Conservation (phyloP, 2,113 vertebrate genomes). For the Elanoides forficatus region DNA sequence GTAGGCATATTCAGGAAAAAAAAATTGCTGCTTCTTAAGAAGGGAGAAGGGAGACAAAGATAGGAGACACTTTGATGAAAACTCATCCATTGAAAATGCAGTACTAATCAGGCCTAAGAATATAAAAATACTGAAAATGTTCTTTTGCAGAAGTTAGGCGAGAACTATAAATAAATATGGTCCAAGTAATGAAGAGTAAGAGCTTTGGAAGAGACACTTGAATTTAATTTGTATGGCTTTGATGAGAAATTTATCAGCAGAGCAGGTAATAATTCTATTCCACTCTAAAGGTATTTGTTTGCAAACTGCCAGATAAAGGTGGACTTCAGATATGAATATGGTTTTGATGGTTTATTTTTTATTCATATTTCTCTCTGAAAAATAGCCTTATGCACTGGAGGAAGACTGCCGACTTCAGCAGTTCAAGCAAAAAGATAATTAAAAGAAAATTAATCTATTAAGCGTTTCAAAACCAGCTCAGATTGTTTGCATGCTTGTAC, state of each 20-base stretch:
- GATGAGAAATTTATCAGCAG: slow-evolving; percentile 5
- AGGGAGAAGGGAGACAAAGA: neutral
- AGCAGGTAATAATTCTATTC: neutral
- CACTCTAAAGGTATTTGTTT: neutral
- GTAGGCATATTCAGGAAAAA: neutral
- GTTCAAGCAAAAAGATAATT: neutral
- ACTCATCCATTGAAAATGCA: neutral
- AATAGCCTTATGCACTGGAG: neutral
- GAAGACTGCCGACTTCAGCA: neutral
- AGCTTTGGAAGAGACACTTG: neutral
- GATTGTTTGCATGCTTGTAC: neutral
- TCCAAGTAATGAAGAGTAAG: neutral
- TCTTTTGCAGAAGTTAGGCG: neutral
- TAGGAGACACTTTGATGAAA: neutral
- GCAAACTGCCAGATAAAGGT: neutral
- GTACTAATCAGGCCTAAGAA: neutral
- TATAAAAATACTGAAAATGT: neutral
- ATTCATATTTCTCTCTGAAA: neutral
- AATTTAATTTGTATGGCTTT: slow-evolving; percentile 22
- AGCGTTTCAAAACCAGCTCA: neutral
- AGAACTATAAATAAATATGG: neutral
- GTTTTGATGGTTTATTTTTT: neutral
- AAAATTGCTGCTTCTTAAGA: neutral
- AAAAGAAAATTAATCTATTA: slow-evolving; percentile 2
- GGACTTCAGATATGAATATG: neutral